A percentile compares a stretch with the other conserved stretches of the same genome.
phyloP scores from a whole-genome alignment of 2,113 vertebrate species.

The Tringa solitaria region DNA sequence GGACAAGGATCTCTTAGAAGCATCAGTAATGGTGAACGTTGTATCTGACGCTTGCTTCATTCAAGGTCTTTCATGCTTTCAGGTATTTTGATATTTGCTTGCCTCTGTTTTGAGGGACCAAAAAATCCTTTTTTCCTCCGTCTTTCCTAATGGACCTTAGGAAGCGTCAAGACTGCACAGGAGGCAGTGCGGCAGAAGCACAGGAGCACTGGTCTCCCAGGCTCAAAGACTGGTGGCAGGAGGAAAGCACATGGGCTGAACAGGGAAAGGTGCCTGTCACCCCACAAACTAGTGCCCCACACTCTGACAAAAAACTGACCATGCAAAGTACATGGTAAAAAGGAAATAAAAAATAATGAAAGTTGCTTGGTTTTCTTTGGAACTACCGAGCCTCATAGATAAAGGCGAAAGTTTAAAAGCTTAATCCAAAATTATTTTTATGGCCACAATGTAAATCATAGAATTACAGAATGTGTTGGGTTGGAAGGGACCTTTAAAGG shows the following conservation, averaged over 20 bases:
- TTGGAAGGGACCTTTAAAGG: too few relatives aligned
- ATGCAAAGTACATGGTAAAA: neutral
- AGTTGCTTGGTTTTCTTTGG: neutral
- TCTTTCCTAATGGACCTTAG: neutral
- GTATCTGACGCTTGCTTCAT: neutral
- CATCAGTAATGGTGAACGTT: neutral
- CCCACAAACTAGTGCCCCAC: neutral
- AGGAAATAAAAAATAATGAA: neutral
- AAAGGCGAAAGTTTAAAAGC: neutral
- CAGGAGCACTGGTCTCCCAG: neutral
- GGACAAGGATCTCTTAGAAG: neutral
- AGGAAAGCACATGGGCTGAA: neutral
- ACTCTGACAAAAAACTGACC: neutral
- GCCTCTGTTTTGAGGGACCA: neutral
- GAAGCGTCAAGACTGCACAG: neutral
- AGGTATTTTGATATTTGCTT: neutral
- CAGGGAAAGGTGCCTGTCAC: fast-evolving
- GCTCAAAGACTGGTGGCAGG: neutral
- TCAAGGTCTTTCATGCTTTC: neutral
- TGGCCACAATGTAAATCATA: neutral
- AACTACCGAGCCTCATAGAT: neutral
- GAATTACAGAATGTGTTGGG: neutral
- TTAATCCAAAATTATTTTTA: neutral
- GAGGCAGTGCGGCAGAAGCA: neutral
- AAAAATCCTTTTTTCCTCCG: neutral